Evolutionary conservation across 2,797 vertebrate species (phyloP).

Genomic region (Sphenopsis melanotis): DNA sequence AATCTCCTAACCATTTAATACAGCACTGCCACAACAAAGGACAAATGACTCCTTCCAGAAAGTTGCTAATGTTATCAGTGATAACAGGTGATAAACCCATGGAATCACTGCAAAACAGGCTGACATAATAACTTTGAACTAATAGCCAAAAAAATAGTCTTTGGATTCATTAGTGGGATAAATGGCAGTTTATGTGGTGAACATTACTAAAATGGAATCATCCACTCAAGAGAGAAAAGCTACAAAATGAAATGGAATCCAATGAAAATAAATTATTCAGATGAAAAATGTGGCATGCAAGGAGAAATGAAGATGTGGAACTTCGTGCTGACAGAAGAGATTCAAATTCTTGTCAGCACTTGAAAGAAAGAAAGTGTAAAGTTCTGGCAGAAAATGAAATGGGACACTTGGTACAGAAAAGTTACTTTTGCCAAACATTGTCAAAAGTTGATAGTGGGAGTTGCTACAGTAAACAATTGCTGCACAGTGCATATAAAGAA

Average conservation of each 20-base stretch:
- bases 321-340: not conserved
- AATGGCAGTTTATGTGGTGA: not conserved
- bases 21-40: not conserved
- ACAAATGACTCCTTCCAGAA: not conserved
- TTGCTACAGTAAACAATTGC: not conserved
- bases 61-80: not conserved
- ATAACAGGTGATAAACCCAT: not conserved
- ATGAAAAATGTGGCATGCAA: not conserved
- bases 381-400: conserved; percentile 24
- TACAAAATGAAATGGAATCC: not conserved
- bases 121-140: not conserved
- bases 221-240: not conserved
- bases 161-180: not conserved
- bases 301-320: not conserved
- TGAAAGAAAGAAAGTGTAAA: conserved; percentile 10
- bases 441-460: not conserved
- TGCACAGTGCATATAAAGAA: not conserved
- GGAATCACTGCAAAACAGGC: not conserved
- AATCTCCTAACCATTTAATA: not conserved
- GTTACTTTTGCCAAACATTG: conserved; percentile 2
- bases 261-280: not conserved
- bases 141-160: not conserved
- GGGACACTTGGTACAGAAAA: not conserved
- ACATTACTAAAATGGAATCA: not conserved
- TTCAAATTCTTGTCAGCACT: not conserved